phyloP scores from a whole-genome alignment of 2,797 vertebrate species.

The Lepus townsendii region DNA sequence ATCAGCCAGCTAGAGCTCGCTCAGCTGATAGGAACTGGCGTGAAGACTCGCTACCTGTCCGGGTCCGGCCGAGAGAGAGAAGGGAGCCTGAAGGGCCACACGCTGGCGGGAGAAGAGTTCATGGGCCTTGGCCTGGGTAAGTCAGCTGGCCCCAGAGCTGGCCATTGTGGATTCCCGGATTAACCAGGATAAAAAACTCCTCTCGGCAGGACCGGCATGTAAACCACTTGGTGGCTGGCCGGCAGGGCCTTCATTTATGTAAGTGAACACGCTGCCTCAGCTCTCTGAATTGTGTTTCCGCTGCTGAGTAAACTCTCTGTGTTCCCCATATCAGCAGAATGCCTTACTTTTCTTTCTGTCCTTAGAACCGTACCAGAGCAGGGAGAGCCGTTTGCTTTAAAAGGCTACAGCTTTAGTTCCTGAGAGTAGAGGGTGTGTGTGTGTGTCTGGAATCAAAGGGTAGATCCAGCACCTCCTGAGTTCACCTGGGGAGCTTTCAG shows the following conservation, averaged over 20 bases:
- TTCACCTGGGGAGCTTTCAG: background rate
- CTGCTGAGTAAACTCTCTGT: background rate
- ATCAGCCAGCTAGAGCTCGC: conserved; percentile 98
- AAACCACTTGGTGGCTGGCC: background rate
- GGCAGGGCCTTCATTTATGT: background rate
- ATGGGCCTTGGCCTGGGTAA: conserved; percentile 96
- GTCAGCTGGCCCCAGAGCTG: conserved; percentile 58
- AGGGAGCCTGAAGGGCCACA: conserved; percentile 92
- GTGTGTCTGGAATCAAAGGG: background rate
- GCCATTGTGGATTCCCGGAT: background rate
- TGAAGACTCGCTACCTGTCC: conserved; percentile 97
- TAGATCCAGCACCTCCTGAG: background rate
- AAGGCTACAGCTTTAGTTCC: background rate
- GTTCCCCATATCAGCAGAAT: background rate
- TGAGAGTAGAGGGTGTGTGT: background rate
- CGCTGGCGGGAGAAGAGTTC: conserved; percentile 95
- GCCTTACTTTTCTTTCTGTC: background rate
- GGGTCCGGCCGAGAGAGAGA: conserved; percentile 95
- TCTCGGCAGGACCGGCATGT: background rate
- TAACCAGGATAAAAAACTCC: background rate
- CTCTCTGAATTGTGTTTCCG: conserved; percentile 54
- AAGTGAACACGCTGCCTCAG: background rate
- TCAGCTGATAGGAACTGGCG: conserved; percentile 97
- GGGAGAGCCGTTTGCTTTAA: background rate
- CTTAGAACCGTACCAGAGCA: background rate